phyloP scores from a whole-genome alignment of 1,140 invertebrate species.

The Babylonia areolata region DNA sequence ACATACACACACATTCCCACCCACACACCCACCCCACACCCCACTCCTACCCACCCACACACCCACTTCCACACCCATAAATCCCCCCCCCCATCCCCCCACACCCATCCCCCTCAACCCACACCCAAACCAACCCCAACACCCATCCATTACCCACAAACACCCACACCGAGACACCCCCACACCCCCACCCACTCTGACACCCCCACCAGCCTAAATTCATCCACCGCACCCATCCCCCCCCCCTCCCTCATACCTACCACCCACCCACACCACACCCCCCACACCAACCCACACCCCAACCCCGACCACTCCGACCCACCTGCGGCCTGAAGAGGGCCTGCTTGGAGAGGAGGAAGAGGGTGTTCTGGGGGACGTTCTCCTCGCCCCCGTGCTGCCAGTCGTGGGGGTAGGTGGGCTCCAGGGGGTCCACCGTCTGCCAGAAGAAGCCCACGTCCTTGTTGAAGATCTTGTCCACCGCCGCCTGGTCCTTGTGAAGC shows the following conservation, averaged over 20 bases:
- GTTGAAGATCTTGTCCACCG: constrained; percentile 65
- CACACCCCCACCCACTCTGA: too few species aligned
- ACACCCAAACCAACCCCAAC: too few species aligned
- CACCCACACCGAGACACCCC: too few species aligned
- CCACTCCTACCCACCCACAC: neutral
- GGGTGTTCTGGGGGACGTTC: constrained; percentile 70
- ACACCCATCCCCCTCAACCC: constrained; percentile 51
- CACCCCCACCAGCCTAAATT: neutral
- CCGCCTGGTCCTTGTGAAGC: constrained; percentile 62
- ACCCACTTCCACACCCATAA: neutral
- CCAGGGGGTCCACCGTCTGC: constrained; percentile 71
- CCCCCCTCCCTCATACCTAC: constrained; percentile 62
- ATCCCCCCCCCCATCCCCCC: neutral
- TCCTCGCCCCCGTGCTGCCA: constrained; percentile 52
- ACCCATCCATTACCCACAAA: too few species aligned
- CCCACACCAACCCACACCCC: constrained; percentile 37
- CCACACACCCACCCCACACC: neutral
- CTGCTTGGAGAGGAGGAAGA: constrained; percentile 70
- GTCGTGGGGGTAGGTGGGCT: constrained; percentile 49
- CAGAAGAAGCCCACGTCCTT: constrained; percentile 69
- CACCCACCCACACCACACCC: constrained; percentile 48
- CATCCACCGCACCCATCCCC: neutral
- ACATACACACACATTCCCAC: neutral
- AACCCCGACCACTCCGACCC: constrained; percentile 64
- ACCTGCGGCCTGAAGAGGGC: constrained; percentile 66